Evolutionary conservation across 30 jellyfish, hydroid and myxozoan species (phyloP).

Genomic region (Aurelia aurita): DNA sequence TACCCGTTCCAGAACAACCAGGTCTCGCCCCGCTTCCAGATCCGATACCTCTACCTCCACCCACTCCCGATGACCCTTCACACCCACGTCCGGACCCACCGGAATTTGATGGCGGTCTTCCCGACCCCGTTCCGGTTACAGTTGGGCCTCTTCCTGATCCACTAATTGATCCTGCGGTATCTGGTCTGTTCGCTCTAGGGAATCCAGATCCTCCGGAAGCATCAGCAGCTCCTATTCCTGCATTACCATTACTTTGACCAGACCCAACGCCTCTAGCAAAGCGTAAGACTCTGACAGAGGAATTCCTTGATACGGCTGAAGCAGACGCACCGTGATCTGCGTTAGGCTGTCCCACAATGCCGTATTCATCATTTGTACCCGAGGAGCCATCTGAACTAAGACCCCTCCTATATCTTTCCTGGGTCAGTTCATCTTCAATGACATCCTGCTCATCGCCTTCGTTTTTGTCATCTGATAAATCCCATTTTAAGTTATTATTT

Average conservation of each 20-base stretch:
- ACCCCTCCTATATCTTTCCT: no score
- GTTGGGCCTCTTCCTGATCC: constrained; percentile 44
- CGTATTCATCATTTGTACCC: no score
- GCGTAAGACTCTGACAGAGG: no score
- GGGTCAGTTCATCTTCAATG: no score
- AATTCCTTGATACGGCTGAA: no score
- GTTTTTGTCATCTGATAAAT: no score
- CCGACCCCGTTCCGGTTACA: constrained; percentile 49
- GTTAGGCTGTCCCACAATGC: no score
- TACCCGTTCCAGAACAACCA: constrained; percentile 63
- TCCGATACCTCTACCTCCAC: constrained; percentile 38
- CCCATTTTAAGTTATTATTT: background rate
- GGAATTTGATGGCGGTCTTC: constrained; percentile 14
- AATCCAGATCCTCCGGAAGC: constrained; percentile 20
- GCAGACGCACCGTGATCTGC: no score
- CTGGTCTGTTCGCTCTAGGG: background rate
- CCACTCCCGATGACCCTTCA: constrained; percentile 29
- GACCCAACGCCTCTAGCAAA: background rate
- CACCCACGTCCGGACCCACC: constrained; percentile 61
- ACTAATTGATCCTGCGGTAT: background rate
- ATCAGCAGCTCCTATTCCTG: background rate
- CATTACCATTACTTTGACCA: constrained; percentile 7
- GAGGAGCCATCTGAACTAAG: no score
- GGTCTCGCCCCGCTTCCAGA: constrained; percentile 33
- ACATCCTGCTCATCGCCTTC: no score